Evolutionary conservation across 2,113 vertebrate genomes (phyloP).

Genomic region (Corythornis cristatus): DNA sequence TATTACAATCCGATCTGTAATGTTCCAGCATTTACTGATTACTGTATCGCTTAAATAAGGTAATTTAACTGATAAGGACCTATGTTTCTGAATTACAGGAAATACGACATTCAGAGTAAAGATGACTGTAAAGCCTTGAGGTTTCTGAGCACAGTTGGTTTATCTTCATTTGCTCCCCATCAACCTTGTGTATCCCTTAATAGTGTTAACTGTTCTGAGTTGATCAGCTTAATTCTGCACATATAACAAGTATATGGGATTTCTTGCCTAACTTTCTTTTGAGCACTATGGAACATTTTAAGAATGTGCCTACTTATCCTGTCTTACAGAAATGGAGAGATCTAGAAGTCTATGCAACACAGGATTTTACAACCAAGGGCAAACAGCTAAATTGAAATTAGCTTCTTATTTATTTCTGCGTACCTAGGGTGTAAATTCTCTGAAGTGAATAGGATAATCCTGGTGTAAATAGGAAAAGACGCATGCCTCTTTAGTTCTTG

Average conservation of each 20-base stretch:
- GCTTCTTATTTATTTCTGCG: neutral
- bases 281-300: neutral
- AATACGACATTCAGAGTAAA: neutral
- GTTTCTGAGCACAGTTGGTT: neutral
- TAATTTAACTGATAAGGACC: neutral
- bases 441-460: neutral
- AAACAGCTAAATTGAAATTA: neutral
- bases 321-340: neutral
- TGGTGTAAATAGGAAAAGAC: neutral
- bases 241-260: neutral
- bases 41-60: neutral
- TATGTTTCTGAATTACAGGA: neutral
- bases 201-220: neutral
- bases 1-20: neutral
- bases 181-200: neutral
- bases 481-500: neutral
- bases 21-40: neutral
- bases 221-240: neutral
- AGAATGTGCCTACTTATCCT: neutral
- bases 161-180: neutral
- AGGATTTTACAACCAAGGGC: neutral
- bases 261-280: neutral
- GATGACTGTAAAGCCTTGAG: neutral
- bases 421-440: neutral
- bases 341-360: neutral